A percentile compares a stretch with the other conserved stretches of the same genome.
phyloP scores from a whole-genome alignment of 2,888 invertebrate species.

The Drosophila leonis region DNA sequence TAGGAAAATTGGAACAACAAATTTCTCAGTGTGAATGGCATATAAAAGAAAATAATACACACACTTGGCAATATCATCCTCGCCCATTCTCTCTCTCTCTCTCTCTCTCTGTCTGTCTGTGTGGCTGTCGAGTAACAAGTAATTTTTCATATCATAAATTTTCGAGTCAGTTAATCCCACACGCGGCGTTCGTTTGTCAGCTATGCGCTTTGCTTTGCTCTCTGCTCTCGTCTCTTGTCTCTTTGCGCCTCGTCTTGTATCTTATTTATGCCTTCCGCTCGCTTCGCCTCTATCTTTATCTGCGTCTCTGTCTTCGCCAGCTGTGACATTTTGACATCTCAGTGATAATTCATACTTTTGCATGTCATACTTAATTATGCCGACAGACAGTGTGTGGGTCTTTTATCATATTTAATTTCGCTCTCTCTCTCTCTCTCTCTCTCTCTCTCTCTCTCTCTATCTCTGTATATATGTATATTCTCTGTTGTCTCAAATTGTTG shows the following conservation, averaged over 20 bases:
- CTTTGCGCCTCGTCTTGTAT: conserved; percentile 38
- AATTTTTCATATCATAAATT: conserved; percentile 83
- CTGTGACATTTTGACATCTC: conserved; percentile 83
- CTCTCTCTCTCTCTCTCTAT: not conserved
- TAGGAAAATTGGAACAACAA: conserved; percentile 71
- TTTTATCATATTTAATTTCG: conserved; percentile 78
- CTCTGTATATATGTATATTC: too few species aligned
- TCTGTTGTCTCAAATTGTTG: conserved; percentile 42
- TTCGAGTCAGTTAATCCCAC: conserved; percentile 83
- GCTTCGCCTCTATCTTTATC: conserved; percentile 58
- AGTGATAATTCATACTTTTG: conserved; percentile 85
- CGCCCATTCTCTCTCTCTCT: conserved; percentile 1
- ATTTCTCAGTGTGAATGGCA: conserved; percentile 55
- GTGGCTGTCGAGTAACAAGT: conserved; percentile 67
- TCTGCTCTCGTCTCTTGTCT: conserved; percentile 12
- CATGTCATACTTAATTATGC: conserved; percentile 84
- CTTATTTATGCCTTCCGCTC: conserved; percentile 64
- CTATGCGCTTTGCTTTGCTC: conserved; percentile 29
- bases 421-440: not conserved
- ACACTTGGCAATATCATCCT: conserved; percentile 54
- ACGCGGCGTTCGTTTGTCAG: conserved; percentile 77
- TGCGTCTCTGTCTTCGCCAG: conserved; percentile 67
- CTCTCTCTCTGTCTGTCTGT: conserved; percentile 15
- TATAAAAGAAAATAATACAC: conserved; percentile 53
- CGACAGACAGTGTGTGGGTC: conserved; percentile 78